Evolutionary conservation across 2,113 vertebrate species (phyloP).

Genomic region (Tetraodon nigroviridis): DNA sequence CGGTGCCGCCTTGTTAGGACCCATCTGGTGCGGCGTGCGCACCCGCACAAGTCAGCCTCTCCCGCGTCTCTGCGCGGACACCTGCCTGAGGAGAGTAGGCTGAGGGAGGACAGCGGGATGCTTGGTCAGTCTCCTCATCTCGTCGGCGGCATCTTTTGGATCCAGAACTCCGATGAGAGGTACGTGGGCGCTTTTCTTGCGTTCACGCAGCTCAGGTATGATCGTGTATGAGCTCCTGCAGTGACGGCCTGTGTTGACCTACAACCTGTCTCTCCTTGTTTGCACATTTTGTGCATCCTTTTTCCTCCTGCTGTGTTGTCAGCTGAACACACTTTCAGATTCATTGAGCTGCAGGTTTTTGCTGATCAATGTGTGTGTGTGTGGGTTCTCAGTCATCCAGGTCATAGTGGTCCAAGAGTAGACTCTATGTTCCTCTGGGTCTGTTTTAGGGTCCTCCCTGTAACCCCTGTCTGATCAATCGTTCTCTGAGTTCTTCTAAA

Average conservation of each 20-base stretch:
- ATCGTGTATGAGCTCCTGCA: slow-evolving; percentile 41
- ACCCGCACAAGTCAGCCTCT: slow-evolving; percentile 7
- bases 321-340: background rate
- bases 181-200: slow-evolving; percentile 38
- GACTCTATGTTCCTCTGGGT: no score
- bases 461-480: no score
- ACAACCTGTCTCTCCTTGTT: slow-evolving; percentile 15
- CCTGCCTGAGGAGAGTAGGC: background rate
- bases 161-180: slow-evolving; percentile 77
- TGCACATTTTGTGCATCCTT: no score
- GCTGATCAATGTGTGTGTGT: no score
- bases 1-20: slow-evolving; percentile 12
- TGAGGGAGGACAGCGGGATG: slow-evolving; percentile 48
- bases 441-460: no score
- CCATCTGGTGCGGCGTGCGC: slow-evolving; percentile 55
- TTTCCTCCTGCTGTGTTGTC: background rate
- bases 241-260: slow-evolving; percentile 24
- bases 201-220: slow-evolving; percentile 19
- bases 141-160: slow-evolving; percentile 73
- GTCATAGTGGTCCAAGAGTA: no score
- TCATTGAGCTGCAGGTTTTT: no score
- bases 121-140: slow-evolving; percentile 72
- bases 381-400: no score
- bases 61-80: slow-evolving; percentile 5
- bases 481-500: no score